Base-by-base conservation (phyloP, 2,888 invertebrate genomes). In the Erynnis tages region DNA sequence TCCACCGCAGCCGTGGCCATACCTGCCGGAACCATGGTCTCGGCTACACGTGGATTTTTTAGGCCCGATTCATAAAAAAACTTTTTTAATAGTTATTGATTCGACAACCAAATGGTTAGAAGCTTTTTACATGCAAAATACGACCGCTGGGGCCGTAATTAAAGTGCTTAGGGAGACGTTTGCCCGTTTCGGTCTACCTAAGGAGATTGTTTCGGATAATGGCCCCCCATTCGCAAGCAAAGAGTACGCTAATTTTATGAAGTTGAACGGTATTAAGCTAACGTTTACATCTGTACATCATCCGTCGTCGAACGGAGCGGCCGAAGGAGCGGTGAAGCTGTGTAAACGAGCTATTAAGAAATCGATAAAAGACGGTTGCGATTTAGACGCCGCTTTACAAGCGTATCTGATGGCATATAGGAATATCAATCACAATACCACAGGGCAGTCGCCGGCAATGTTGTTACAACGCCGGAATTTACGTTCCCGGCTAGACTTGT, bases 81-180 rank as follows among this genome's bases (percentile, higher is more conserved):
- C 47, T 0, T 62, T 56, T 56, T 50, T 63, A 6, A 44, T 62
- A 10, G 8, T 54, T 1, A 34, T 50, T 8, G 49, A 46, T n/a
- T n/a, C n/a, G n/a, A n/a, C 29, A 1, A 50, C 56, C 1, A 65
- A 65, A 48, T 65, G 62, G 65, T 11, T 60, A 5, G 62, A 62
- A 45, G 35, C 53, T 2, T 54, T 56, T 43, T 5, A 54, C 16
- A 58, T 63, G 60, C 13, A 6, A 1, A 32, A 13, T 1, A 62
- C 56, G 0, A 58, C 46, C 0, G 55, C 58, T 1, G 10, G 19
- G 1, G 45, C 37, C 0, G 56, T 56, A 0, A 56, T 59, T 6
- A 59, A 55, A 35, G 45, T 54, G 1, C 8, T 61, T 16, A 29
- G 55, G 14, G 32, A 21, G 8, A 54, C 32, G 1, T 57, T 55